Percentiles rank a stretch among this genome's conserved stretches.
Evolutionary conservation across 2,888 invertebrate species (phyloP).

Genomic region (Agonopterix alstromeriana): DNA sequence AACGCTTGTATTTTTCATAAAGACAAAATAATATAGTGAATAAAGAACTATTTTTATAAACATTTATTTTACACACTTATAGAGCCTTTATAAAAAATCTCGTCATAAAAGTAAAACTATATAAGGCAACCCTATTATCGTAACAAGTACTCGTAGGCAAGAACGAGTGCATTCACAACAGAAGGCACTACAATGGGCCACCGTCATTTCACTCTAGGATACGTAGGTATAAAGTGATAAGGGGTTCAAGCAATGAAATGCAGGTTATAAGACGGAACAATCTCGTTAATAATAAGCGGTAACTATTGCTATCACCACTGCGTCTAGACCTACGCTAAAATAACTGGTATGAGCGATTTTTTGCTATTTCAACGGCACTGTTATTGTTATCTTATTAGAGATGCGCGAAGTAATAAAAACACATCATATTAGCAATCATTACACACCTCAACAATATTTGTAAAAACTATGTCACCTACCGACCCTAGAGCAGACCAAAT

Average conservation of each 20-base stretch:
- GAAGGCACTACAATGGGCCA: conserved; percentile 19
- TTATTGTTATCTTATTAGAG: not conserved
- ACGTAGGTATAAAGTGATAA: not conserved
- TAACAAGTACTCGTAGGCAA: conserved; percentile 11
- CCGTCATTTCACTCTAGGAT: conserved; percentile 7
- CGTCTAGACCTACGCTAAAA: not conserved
- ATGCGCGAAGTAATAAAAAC: not conserved
- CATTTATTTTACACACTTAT: not conserved
- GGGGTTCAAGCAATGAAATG: not conserved
- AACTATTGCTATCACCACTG: too few species aligned
- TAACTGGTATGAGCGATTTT: not conserved
- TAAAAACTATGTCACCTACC: conserved; percentile 9
- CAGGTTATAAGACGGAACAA: not conserved
- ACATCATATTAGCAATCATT: not conserved
- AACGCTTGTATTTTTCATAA: not conserved
- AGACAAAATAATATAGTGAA: not conserved
- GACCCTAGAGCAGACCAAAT: conserved; percentile 8
- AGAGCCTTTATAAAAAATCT: conserved; percentile 2
- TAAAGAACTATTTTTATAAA: not conserved
- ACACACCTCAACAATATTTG: not conserved
- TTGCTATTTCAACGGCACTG: not conserved
- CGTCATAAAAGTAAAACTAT: conserved; percentile 14
- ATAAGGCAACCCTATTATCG: conserved; percentile 31
- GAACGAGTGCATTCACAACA: conserved; percentile 7
- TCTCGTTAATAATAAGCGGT: not conserved